Percentiles rank a stretch among this genome's conserved stretches.
phyloP scores from a whole-genome alignment of 2,797 vertebrate species.

The Perodicticus potto region DNA sequence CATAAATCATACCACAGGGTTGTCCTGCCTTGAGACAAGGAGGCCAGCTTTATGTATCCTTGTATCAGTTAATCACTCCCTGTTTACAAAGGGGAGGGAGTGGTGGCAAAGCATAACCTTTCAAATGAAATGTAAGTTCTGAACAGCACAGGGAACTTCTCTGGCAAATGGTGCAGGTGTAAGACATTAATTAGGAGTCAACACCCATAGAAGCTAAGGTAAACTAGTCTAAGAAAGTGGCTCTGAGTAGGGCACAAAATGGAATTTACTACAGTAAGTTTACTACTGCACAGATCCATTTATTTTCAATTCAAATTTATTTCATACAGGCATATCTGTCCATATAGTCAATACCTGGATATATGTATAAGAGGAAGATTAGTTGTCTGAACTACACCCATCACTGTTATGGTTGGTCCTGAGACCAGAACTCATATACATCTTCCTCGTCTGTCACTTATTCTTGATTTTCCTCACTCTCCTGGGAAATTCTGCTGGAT shows the following conservation, averaged over 20 bases:
- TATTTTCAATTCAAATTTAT: neutral
- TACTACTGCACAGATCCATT: neutral
- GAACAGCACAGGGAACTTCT: neutral
- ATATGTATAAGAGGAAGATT: neutral
- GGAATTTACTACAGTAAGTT: neutral
- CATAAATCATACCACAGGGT: neutral
- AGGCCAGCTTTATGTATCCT: neutral
- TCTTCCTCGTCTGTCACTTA: neutral
- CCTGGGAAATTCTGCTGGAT: neutral
- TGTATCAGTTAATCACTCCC: neutral
- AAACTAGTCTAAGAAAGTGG: neutral
- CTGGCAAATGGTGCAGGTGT: neutral
- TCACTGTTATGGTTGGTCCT: neutral
- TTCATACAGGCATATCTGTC: neutral
- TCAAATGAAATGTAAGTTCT: neutral
- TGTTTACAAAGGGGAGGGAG: neutral
- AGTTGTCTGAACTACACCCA: conserved; percentile 1
- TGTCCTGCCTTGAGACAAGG: neutral
- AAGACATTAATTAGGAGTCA: neutral
- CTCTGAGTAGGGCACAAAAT: neutral
- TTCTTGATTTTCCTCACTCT: neutral
- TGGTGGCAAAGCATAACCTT: neutral
- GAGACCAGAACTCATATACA: neutral
- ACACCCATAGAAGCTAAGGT: neutral
- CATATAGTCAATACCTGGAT: neutral